Evolutionary conservation across 2,797 vertebrate genomes (phyloP).

Genomic region (Eulemur albifrons): DNA sequence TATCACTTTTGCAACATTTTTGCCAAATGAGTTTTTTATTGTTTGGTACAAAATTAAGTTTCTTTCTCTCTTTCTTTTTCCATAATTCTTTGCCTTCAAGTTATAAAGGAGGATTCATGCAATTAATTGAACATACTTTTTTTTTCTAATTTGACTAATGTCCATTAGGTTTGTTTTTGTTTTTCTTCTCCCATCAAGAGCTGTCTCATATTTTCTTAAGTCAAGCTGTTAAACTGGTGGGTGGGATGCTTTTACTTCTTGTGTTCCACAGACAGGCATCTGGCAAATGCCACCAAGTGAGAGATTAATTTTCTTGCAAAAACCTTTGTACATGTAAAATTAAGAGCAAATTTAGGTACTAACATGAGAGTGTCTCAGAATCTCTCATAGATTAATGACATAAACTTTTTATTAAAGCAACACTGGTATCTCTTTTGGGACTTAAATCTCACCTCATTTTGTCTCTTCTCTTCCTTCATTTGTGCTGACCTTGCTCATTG

Average conservation of each 20-base stretch:
- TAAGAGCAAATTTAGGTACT: constrained; percentile 37
- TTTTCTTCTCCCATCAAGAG: constrained; percentile 65
- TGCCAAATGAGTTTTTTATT: background rate
- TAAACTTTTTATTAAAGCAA: background rate
- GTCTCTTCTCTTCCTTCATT: background rate
- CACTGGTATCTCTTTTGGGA: background rate
- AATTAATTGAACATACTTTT: constrained; percentile 47
- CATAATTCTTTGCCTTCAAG: constrained; percentile 16
- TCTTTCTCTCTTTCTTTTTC: background rate
- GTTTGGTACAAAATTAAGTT: background rate
- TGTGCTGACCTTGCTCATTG: background rate
- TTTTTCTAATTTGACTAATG: constrained; percentile 57
- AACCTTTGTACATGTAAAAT: constrained; percentile 41
- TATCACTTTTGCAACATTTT: background rate
- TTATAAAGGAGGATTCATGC: constrained; percentile 28
- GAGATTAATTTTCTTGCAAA: constrained; percentile 63
- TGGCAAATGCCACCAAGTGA: constrained; percentile 68
- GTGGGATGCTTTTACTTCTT: constrained; percentile 69
- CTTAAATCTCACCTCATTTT: background rate
- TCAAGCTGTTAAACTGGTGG: constrained; percentile 75
- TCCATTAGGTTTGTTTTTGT: constrained; percentile 65
- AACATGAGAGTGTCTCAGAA: background rate
- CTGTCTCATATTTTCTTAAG: constrained; percentile 72
- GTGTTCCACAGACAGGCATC: constrained; percentile 64
- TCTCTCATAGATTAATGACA: background rate